Conservation (phyloP, 2,113 vertebrate species). For the Theropithecus gelada region DNA sequence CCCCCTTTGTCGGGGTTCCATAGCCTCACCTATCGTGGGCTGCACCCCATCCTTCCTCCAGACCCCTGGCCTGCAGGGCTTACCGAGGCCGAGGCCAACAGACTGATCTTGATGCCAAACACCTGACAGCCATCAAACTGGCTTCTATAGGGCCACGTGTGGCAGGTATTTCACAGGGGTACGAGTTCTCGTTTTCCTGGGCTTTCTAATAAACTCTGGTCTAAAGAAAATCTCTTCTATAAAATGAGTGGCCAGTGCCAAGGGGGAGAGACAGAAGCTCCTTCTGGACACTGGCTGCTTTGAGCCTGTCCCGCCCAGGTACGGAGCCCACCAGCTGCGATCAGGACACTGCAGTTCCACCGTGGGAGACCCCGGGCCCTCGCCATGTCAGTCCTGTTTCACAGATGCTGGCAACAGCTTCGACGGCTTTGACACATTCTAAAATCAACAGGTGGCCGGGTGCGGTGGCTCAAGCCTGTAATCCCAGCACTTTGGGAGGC, state of each 20-base stretch:
- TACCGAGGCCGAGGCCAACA: background rate
- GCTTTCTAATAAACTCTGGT: background rate
- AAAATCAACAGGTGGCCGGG: background rate
- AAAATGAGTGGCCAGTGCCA: background rate
- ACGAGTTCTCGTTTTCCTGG: background rate
- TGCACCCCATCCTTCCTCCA: background rate
- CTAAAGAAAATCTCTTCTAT: background rate
- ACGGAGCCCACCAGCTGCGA: background rate
- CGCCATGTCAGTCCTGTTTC: fast-evolving
- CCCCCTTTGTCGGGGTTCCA: background rate
- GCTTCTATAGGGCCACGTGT: background rate
- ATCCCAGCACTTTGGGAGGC: no score
- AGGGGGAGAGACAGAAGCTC: background rate
- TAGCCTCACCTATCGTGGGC: background rate
- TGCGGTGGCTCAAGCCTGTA: no score
- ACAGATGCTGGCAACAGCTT: background rate
- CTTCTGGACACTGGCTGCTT: background rate
- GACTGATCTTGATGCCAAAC: background rate
- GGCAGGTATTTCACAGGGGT: background rate
- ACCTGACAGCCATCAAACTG: background rate
- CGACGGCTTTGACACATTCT: background rate
- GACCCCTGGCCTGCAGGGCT: background rate
- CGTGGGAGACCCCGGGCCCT: background rate
- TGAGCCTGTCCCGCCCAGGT: background rate
- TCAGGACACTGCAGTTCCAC: background rate